Evolutionary conservation across 1,140 invertebrate species (phyloP), one percentile per base, ranked within the genome.

Genomic region (Caenorhabditis tropicalis): DNA sequence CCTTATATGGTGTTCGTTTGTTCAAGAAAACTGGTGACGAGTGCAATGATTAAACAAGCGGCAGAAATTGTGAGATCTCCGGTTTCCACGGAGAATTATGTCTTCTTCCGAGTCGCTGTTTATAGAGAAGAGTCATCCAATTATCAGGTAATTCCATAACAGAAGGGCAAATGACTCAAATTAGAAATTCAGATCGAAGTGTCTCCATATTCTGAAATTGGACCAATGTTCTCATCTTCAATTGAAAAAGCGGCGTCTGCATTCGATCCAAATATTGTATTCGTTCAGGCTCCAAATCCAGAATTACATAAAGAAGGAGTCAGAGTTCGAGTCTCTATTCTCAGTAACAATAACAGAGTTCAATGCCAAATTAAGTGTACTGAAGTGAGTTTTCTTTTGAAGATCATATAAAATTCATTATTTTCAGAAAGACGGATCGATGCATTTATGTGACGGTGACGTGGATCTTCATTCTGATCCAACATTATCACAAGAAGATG

Each of bases 1-100:
- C 90, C 90, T 4, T 91, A 74, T 81, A 88, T 91, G 53, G 87
- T 91, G 9, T 91, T 91, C 79, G 87, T 87, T 46, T 91, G 90
- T 79, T 90, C 91, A 31, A 39, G 86, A 56, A 90, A 90, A 86
- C 29, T 90, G 79, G 51, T 89, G 15, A 87, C 90, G 39, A 87
- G 89, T 10, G 56, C 65, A 15, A 48, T 82, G 79, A 86, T 90
- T 24, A 82, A 60, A 65, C 74, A 85, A 31, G 85, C 89, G 12
- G 84, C 87, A 3, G 85, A 84, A 31, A 12, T 33, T 79, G 15
- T 87, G 3, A 31, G 81, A 46, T 86, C 85, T n/a, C 88, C 89
- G 12, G 19, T 85, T 33, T 89, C 88, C 33, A 49, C 46, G 2
- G 83, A 84, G 24, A 85, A 89, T 21, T 87, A 91, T 81, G 89